Evolutionary conservation across 2,888 invertebrate species (phyloP), one percentile per base, ranked within the genome.

Genomic region (Oscheius sp.): DNA sequence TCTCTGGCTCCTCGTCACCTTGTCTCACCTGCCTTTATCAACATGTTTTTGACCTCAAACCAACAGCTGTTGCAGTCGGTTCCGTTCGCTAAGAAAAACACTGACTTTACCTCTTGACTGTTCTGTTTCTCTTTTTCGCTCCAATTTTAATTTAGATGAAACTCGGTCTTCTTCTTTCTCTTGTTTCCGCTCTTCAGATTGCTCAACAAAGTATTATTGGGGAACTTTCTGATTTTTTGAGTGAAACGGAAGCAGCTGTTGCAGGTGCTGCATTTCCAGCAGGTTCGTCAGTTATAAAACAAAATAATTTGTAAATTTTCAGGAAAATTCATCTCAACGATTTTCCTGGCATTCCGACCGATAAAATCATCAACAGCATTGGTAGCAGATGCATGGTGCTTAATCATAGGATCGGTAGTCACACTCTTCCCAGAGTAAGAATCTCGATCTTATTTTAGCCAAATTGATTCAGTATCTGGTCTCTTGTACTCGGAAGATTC

Each of bases 141-240:
- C 21, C 37, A 29, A 60, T 33, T 37, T 60, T 9, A 37, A n/a
- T 35, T 37, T 7, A 68, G 53, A 81, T 81, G 81, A 71, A 76
- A 21, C 72, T 83, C n/a, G 80, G 80, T n/a, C 70, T 84, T 9
- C 74, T 84, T 29, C 73, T 84, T 1, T 73, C 83, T 0, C 82
- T 84, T 32, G 81, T 84, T 1, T 82, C 83, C 7, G 80, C 83
- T 5, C 77, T 84, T 21, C 84, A 84, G 47, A 84, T 84, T 51
- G 80, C 75, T 57, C 82, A 84, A 63, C 84, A 84, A 59, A 70
- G 70, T 42, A 55, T 74, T 53, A 76, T 81, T 9, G 66, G 74
- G 21, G 77, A 77, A 11, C 74, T 76, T 55, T 72, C 78, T 0
- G 57, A 71, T 35, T 47, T 71, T 33, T 75, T 77, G 11, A 11